These are phyloP conservation scores for Drosophila insularis DNA, from an alignment of 1,140 invertebrate genomes.

Conservation along the genomic window DNA sequence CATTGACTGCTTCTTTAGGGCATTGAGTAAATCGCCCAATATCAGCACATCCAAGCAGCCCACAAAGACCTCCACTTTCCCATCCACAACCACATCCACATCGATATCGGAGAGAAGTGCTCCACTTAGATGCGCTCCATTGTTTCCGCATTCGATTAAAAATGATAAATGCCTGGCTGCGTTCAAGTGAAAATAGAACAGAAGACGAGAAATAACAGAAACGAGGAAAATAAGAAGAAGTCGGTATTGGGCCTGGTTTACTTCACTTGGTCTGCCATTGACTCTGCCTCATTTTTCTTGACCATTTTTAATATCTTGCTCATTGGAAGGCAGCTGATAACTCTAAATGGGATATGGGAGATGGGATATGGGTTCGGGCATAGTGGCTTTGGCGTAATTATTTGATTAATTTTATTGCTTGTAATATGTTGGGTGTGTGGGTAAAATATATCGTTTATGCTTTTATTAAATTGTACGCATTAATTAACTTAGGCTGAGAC, in stretches of 20 bases:
- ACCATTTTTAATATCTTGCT: conserved; percentile 75
- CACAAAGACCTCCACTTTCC: conserved; percentile 37
- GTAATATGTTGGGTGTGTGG: conserved; percentile 29
- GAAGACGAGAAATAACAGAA: background rate
- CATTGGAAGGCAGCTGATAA: conserved; percentile 64
- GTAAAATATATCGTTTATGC: conserved; percentile 76
- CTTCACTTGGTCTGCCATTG: conserved; percentile 13
- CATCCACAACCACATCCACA: background rate
- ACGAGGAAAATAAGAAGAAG: conserved; percentile 3
- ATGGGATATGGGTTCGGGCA: conserved; percentile 12
- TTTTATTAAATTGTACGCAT: conserved; percentile 77
- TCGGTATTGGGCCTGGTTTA: conserved; percentile 3
- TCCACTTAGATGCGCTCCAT: conserved; percentile 77
- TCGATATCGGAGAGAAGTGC: conserved; percentile 33
- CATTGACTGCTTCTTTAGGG: conserved; percentile 56
- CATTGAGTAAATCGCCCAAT: conserved; percentile 54
- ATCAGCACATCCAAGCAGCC: conserved; percentile 25
- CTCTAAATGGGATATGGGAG: conserved; percentile 32
- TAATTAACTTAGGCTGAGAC: conserved; percentile 54
- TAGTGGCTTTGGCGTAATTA: conserved; percentile 59
- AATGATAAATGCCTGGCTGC: conserved; percentile 76
- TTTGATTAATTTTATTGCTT: conserved; percentile 80
- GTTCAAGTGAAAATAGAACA: conserved; percentile 62
- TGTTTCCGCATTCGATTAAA: conserved; percentile 81
- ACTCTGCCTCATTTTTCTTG: conserved; percentile 52